phyloP scores from a whole-genome alignment of 1,140 invertebrate genomes.

The Choristoneura fumiferana region DNA sequence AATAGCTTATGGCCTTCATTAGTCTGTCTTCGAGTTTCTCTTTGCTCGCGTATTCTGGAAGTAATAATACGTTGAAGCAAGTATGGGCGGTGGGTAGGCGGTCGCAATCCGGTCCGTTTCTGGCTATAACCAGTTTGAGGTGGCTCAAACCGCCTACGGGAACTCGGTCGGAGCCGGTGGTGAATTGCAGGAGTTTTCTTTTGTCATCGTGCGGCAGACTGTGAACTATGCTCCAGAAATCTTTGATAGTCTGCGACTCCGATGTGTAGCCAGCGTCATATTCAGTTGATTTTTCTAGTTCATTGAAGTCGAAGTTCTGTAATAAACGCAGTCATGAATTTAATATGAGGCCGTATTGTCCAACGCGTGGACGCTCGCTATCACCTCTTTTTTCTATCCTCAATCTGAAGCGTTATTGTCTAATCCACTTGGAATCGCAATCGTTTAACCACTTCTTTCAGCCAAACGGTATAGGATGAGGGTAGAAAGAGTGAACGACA shows the following conservation, averaged over 20 bases:
- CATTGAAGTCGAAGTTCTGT: slow-evolving; percentile 91
- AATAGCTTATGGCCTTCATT: slow-evolving; percentile 93
- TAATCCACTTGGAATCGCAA: too few species aligned
- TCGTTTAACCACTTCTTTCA: too few species aligned
- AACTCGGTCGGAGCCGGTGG: slow-evolving; percentile 96
- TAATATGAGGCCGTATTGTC: too few species aligned
- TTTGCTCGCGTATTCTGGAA: slow-evolving; percentile 92
- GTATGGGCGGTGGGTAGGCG: slow-evolving; percentile 93
- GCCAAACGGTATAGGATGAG: too few species aligned
- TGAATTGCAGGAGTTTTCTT: slow-evolving; percentile 94
- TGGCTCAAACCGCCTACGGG: slow-evolving; percentile 95
- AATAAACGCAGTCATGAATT: slow-evolving; percentile 25
- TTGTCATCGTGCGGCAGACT: slow-evolving; percentile 90
- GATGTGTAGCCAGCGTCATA: slow-evolving; percentile 95
- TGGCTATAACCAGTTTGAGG: slow-evolving; percentile 90
- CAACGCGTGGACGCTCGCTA: too few species aligned
- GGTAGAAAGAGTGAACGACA: too few species aligned
- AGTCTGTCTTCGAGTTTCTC: slow-evolving; percentile 92
- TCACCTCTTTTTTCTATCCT: too few species aligned
- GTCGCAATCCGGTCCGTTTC: slow-evolving; percentile 89
- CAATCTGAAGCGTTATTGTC: too few species aligned
- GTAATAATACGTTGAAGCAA: slow-evolving; percentile 96
- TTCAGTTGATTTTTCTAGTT: slow-evolving; percentile 93
- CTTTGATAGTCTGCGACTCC: slow-evolving; percentile 89
- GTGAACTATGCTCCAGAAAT: slow-evolving; percentile 98